Conservation (phyloP, 2,797 vertebrate species). For the Hirundo rustica region DNA sequence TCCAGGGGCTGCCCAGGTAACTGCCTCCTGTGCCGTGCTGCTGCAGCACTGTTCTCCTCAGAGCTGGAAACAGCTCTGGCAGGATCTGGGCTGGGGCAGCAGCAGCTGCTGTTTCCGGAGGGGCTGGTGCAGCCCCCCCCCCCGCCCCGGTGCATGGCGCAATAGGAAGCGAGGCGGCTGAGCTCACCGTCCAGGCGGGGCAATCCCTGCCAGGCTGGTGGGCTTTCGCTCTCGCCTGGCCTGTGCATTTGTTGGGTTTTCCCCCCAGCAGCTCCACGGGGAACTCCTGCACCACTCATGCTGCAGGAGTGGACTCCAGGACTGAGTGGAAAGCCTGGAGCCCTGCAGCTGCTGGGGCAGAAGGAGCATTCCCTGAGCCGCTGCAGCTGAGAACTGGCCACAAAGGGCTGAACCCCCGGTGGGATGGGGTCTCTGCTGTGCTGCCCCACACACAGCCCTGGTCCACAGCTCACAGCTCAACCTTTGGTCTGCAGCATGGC, state of each 20-base stretch:
- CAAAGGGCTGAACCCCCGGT: not conserved
- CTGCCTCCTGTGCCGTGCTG: not conserved
- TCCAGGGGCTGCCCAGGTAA: fast-evolving
- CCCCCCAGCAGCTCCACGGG: not conserved
- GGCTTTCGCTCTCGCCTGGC: not conserved
- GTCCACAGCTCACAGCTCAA: fast-evolving
- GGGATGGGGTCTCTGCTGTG: not conserved
- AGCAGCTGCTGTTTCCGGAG: not conserved
- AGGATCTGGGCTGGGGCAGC: not conserved
- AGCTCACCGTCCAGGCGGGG: not conserved
- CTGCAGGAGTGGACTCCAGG: not conserved
- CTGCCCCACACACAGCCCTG: fast-evolving
- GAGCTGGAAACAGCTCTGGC: not conserved
- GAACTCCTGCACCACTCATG: fast-evolving
- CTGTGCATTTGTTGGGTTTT: not conserved
- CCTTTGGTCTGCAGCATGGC: fast-evolving
- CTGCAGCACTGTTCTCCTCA: fast-evolving
- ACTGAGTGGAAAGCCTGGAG: not conserved
- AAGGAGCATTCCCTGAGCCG: fast-evolving
- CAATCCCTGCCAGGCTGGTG: not conserved
- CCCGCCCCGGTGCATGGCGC: not conserved
- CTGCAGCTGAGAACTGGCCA: not conserved
- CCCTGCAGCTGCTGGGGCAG: not conserved
- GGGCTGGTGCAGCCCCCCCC: not conserved
- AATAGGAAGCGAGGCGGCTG: not conserved